Base-by-base conservation (phyloP, 2,888 invertebrate genomes). In the Trypoxylon attenuatum region DNA sequence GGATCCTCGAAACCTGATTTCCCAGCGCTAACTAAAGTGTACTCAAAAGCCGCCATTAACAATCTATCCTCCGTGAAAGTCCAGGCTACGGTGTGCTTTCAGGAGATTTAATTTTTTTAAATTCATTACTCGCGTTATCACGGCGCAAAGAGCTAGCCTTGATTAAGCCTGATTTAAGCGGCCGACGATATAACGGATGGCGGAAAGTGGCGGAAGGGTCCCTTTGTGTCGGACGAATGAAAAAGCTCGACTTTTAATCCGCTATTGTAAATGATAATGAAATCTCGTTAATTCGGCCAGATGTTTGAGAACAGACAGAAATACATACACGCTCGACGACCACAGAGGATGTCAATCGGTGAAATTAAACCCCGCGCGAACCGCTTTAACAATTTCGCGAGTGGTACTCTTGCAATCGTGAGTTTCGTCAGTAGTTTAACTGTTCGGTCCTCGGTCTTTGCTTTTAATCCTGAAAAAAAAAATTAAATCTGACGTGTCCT, bases 81-180 rank as follows among this genome's bases (percentile, higher is more conserved):
- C 33, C n/a, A n/a, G n/a, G 29, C 21, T 39, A 5, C 10, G 19
- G 5, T 21, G 29, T 49, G n/a, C n/a, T 53, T 41, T 42, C 18
- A 16, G n/a, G 23, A 22, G 39, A 15, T 16, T 57, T 51, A 38
- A 41, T 41, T 42, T 23, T 29, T 39, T 42, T 53, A 51, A 65
- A 68, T 66, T 51, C 66, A 66, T 62, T 57, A 41, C 50, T 19
- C 18, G 25, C 49, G 66, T 57, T 66, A 62, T 53, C 50, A 29
- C 53, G 41, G 29, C 10, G 41, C 49, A n/a, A n/a, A 49, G 38
- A 33, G 29, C 47, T 43, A 16, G 23, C 21, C 23, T 50, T 50
- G 57, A 56, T n/a, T n/a, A 57, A 55, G 52, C 64, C 46, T 25
- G 55, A 55, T 59, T 54, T 51, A 55, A 64, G 18, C 27, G 47